Base-by-base conservation (phyloP, 2,113 vertebrate genomes). In the Octodon degus region DNA sequence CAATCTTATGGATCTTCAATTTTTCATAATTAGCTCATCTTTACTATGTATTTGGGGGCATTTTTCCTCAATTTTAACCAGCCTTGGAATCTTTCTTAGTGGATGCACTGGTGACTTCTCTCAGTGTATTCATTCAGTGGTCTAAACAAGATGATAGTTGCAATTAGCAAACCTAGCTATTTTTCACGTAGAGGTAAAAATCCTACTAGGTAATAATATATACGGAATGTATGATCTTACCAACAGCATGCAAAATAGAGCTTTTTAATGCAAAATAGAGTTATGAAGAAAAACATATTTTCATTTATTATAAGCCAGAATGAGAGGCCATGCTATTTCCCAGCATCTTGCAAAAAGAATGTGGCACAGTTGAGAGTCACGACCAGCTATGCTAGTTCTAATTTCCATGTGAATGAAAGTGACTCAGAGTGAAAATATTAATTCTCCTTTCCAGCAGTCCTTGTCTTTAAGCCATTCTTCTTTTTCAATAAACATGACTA, bases 401-500 rank as follows among this genome's bases (percentile, higher is more conserved):
- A 74, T 32, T 86, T 70, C 63, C 60, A 30, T 25, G 13, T 34
- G 27, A 19, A 65, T 93, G 70, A 92, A 94, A 93, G 88, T 93
- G 14, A 89, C 87, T 77, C 43, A 20, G 11, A 30, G 68, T 85
- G 50, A 76, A 91, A 6, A 2, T 86, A 91, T 80, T 92, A 91
- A 95, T 86, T 89, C 65, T 96, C 12, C 22, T 93, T 93, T 81
- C 55, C 92, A 97, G 63, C 83, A 79, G 68, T 20, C 9, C n/a
- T 86, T 94, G 50, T 91, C 22, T 58, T 68, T 55, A 89, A 88
- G 68, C 32, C 24, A 58, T 81, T 53, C 47, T 89, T 91, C 37
- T 86, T 84, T 93, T 94, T 72, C 32, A 87, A 72, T 87, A 94
- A 95, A 85, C 27, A 60, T 85, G 91, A 86, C 63, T 81, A 81